Evolutionary conservation across 2,113 vertebrate species (phyloP), one percentile per base, ranked within the genome.

Genomic region (Carollia perspicillata): DNA sequence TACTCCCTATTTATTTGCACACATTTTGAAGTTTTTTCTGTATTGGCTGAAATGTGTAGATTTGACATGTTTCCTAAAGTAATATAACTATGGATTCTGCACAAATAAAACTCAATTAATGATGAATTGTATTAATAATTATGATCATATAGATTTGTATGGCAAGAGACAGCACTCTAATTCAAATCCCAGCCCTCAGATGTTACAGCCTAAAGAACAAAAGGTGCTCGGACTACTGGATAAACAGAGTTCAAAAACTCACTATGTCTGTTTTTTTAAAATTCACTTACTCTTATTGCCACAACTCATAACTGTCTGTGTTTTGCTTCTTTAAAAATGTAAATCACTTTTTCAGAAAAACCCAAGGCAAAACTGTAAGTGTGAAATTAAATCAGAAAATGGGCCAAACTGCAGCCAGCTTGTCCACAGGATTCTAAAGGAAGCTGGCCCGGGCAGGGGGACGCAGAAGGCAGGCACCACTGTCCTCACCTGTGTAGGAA

Each of bases 281-380:
- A 87, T 95, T 78, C 30, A 63, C 53, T 68, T 68, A 51, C 42
- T 63, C 89, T 30, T 47, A 83, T 66, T 44, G 51, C 33, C 8
- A 90, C 12, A 60, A 90, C 22, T 90, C 51, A 40, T 16, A 40
- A 53, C 1, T 89, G 26, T 79, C 26, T 88, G 77, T 60, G 42
- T 44, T 9, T 44, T 71, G 14, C 11, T n/a, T 30, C 35, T 47
- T 53, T 86, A 47, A 79, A 90, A 86, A 84, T 63, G 8, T 58
- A 94, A 94, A 78, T 86, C 14, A 37, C n/a, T 84, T 89, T 30
- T 65, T 12, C 51, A 58, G 71, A 87, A 44, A 95, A 87, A 6
- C 23, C 11, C 49, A 26, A 28, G 40, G 63, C 86, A 42, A 18
- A 42, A 18, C 47, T 33, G 20, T 26, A 95, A 42, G 80, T 14